Evolutionary conservation across 2,113 vertebrate genomes (phyloP).

Genomic region (Xerus inauris): DNA sequence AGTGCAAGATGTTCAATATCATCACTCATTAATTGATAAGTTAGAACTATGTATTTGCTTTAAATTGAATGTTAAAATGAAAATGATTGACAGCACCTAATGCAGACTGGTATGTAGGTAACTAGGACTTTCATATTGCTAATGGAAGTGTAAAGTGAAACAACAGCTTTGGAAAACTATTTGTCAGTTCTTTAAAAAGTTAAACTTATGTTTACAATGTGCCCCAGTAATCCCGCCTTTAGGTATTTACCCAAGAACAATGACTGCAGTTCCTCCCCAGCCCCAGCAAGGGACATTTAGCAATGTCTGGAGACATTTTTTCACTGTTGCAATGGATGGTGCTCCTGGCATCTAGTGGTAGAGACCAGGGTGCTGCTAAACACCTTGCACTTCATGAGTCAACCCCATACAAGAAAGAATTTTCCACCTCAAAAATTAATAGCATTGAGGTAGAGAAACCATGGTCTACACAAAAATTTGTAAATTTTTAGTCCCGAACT

Average conservation of each 20-base stretch:
- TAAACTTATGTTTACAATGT: constrained; percentile 12
- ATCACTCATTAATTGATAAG: background rate
- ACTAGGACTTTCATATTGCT: background rate
- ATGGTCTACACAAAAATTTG: background rate
- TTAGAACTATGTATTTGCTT: background rate
- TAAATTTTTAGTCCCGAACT: background rate
- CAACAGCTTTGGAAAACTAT: background rate
- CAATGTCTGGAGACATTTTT: background rate
- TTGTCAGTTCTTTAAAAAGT: background rate
- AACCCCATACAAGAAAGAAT: background rate
- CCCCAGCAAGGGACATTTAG: background rate
- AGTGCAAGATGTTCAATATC: background rate
- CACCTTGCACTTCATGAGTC: background rate
- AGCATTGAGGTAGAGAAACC: background rate
- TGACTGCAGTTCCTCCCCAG: background rate
- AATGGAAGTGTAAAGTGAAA: background rate
- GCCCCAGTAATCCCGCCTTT: background rate
- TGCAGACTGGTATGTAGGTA: background rate
- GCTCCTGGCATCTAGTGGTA: background rate
- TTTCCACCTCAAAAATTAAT: background rate
- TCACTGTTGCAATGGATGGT: background rate
- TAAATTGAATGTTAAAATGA: background rate
- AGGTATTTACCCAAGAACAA: constrained; percentile 13
- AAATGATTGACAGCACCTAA: background rate
- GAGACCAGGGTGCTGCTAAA: background rate